A percentile compares a stretch with the other conserved stretches of the same genome.
phyloP scores from a whole-genome alignment of 2,888 invertebrate genomes.

The Liposcelis brunnea region DNA sequence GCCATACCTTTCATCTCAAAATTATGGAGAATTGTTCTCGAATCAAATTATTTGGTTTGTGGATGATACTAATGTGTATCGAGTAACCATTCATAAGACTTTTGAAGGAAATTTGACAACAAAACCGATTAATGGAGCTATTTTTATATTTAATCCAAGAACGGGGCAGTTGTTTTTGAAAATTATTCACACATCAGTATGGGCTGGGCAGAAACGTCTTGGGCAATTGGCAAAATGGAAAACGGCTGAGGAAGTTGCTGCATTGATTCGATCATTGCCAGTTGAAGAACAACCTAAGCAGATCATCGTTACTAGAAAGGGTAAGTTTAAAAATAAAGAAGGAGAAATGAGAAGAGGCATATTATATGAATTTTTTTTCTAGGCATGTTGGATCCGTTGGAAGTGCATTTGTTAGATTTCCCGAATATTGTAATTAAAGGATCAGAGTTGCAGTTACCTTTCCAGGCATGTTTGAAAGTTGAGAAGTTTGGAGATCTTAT shows the following conservation, averaged over 20 bases:
- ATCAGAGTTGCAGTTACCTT: constrained; percentile 92
- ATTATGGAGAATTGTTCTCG: constrained; percentile 98
- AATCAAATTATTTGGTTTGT: constrained; percentile 99
- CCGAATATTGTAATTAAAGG: constrained; percentile 99
- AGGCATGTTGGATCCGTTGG: constrained; percentile 94
- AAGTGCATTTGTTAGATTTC: constrained; percentile 97
- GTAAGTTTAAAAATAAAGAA: constrained; percentile 26
- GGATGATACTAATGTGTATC: constrained; percentile 98
- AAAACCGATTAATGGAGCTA: constrained; percentile 98
- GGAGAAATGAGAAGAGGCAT: background rate
- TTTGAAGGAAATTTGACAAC: constrained; percentile 99
- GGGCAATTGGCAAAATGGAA: constrained; percentile 99
- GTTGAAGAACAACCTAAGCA: constrained; percentile 99
- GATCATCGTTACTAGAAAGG: constrained; percentile 98
- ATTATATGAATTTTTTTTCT: background rate
- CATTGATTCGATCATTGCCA: constrained; percentile 92
- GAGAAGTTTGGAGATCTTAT: constrained; percentile 99
- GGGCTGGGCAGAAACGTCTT: constrained; percentile 99
- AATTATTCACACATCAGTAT: constrained; percentile 99
- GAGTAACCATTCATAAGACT: constrained; percentile 99
- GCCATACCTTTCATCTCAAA: constrained; percentile 96
- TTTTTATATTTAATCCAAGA: constrained; percentile 98
- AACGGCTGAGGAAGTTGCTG: constrained; percentile 99
- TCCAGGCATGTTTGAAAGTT: constrained; percentile 96
- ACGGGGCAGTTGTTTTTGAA: constrained; percentile 98